Evolutionary conservation across 2,113 vertebrate species (phyloP), one percentile per base, ranked within the genome.

Genomic region (Tragelaphus scriptus): DNA sequence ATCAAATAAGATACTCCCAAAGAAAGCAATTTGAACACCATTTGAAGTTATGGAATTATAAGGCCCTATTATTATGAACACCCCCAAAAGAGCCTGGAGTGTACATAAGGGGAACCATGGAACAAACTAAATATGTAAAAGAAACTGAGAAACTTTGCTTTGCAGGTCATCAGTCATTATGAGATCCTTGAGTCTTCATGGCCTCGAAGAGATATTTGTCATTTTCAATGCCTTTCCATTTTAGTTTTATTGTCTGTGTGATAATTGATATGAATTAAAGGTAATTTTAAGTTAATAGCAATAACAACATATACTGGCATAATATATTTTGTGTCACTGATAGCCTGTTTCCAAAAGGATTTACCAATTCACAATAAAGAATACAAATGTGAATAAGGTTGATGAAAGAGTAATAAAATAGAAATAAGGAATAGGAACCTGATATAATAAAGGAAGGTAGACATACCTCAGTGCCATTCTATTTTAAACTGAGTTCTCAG

Each of bases 251-350:
- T 88, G 85, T n/a, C 85, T 90, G 12, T 58, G 40, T 30, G 11
- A 49, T 88, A 88, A 94, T 85, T 87, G 61, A 88, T 88, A 85
- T 51, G 32, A 95, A 90, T 91, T 85, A 92, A 97, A 86, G 53
- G 84, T 71, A 90, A 44, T 80, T 97, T 71, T 91, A 89, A 93
- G 77, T 95, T 88, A 88, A 88, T 77, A 90, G 26, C 32, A 93
- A 55, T 93, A 93, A 87, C 32, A 32, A 28, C 12, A 61, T 86
- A 79, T 94, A 55, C 23, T 23, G 26, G 44, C 15, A 51, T 65
- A 63, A 75, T 94, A 21, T 36, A 85, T 92, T 97, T 96, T 97
- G 40, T 91, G 47, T 77, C 88, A 85, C 49, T 86, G 58, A 55
- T 88, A 81, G 26, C 58, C n/a, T 94, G 40, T 81, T 97, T 94